These are phyloP conservation scores for Melanchra persicariae DNA, from an alignment of 2,888 invertebrate species.

Conservation along the genomic window DNA sequence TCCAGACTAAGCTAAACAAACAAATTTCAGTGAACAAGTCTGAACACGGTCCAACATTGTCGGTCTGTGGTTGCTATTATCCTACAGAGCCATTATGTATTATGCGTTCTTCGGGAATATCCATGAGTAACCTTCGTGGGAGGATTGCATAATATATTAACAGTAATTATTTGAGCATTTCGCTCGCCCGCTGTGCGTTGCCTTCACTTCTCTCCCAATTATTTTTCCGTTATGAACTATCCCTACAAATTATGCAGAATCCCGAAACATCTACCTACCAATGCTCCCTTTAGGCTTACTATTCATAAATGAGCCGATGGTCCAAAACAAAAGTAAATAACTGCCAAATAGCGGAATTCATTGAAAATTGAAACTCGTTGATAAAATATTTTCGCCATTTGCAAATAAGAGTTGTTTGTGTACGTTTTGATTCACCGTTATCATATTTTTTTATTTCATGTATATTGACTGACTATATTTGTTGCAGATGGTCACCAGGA, in stretches of 20 bases:
- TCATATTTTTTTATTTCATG: constrained; percentile 25
- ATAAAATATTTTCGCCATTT: constrained; percentile 32
- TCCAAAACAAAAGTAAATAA: constrained; percentile 39
- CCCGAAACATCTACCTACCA: constrained; percentile 37
- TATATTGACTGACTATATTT: constrained; percentile 62
- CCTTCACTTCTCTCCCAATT: constrained; percentile 71
- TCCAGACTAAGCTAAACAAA: constrained; percentile 60
- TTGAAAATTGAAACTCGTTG: constrained; percentile 38
- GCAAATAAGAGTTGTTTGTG: constrained; percentile 40
- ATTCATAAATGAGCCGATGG: constrained; percentile 27
- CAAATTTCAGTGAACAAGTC: constrained; percentile 64
- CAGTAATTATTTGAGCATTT: constrained; percentile 85
- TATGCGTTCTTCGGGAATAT: constrained; percentile 80
- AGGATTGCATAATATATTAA: constrained; percentile 86
- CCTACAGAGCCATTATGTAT: constrained; percentile 68
- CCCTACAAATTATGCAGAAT: constrained; percentile 48
- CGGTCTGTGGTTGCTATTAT: constrained; percentile 65
- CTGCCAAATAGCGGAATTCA: constrained; percentile 41
- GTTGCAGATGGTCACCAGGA: constrained; percentile 99
- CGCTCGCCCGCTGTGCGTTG: constrained; percentile 69
- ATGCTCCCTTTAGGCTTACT: constrained; percentile 31
- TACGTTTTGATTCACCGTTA: constrained; percentile 31
- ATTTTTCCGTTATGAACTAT: constrained; percentile 75
- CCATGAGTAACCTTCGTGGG: constrained; percentile 74
- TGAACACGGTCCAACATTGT: constrained; percentile 59